Evolutionary conservation across 1,140 invertebrate species (phyloP).

Genomic region (Kradibia gibbosae): DNA sequence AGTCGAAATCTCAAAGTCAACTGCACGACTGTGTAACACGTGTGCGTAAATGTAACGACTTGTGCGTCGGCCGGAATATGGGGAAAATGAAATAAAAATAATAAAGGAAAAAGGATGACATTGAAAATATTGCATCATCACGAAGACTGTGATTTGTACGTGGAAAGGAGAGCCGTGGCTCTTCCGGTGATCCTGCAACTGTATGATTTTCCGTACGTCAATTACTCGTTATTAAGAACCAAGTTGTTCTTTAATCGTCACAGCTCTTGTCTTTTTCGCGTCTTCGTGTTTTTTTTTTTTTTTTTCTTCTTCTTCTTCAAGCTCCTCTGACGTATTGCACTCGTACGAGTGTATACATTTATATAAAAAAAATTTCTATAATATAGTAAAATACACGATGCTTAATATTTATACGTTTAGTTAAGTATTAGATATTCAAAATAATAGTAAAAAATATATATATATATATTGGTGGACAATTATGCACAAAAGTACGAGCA

Average conservation of each 20-base stretch:
- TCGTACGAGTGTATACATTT: not conserved
- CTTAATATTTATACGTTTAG: too few species aligned
- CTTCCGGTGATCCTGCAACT: not conserved
- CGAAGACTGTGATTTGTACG: not conserved
- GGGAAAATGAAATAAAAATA: not conserved
- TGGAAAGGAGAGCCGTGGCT: not conserved
- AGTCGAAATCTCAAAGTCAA: constrained; percentile 14
- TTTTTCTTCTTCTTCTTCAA: not conserved
- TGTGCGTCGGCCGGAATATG: not conserved
- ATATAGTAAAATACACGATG: too few species aligned
- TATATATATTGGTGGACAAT: too few species aligned
- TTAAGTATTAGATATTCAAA: not conserved
- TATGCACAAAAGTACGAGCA: too few species aligned
- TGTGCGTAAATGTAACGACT: not conserved
- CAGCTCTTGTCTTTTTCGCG: not conserved
- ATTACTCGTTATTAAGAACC: constrained; percentile 1
- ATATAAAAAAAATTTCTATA: too few species aligned
- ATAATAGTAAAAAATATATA: not conserved
- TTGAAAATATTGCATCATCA: not conserved
- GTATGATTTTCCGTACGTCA: not conserved
- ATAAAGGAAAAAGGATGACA: constrained; percentile 23
- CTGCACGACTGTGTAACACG: not conserved
- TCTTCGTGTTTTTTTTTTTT: too few species aligned
- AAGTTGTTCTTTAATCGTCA: not conserved
- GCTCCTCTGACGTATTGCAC: not conserved